These are phyloP conservation scores for Cheilosia vulpina DNA, from an alignment of 2,888 invertebrate species.

Conservation along the genomic window DNA sequence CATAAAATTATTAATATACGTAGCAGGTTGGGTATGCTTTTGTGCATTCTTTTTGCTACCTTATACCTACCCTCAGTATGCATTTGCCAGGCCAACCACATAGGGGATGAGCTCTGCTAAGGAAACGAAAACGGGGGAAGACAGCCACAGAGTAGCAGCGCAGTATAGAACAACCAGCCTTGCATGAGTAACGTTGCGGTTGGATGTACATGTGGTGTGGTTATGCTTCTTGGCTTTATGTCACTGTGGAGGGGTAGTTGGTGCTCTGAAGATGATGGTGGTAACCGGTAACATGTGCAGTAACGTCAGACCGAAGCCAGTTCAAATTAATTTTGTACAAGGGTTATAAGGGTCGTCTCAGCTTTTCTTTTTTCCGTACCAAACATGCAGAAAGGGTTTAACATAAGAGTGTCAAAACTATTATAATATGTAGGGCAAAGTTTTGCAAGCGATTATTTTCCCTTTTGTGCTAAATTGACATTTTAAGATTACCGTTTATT, in stretches of 20 bases:
- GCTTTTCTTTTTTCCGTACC: background rate
- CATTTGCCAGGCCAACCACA: conserved; percentile 16
- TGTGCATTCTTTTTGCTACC: conserved; percentile 1
- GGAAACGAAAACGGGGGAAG: conserved; percentile 33
- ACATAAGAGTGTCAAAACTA: conserved; percentile 9
- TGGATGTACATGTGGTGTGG: conserved; percentile 52
- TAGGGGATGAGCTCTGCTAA: conserved; percentile 33
- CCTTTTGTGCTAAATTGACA: conserved; percentile 4
- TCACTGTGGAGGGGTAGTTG: conserved; percentile 21
- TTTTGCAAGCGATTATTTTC: conserved; percentile 9
- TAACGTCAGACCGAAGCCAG: conserved; percentile 4
- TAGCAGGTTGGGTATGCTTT: background rate
- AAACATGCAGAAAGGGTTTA: background rate
- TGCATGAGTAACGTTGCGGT: conserved; percentile 57
- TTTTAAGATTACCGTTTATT: background rate
- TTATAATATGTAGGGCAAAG: conserved; percentile 11
- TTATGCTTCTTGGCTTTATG: conserved; percentile 49
- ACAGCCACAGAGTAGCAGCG: conserved; percentile 13
- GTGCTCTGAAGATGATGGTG: conserved; percentile 31
- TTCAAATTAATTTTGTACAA: conserved; percentile 34
- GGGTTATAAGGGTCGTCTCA: conserved; percentile 26
- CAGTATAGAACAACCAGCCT: conserved; percentile 9
- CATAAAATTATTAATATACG: conserved; percentile 39
- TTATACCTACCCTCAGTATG: background rate
- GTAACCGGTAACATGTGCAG: conserved; percentile 40